Evolutionary conservation across 2,113 vertebrate species (phyloP).

Genomic region (Sigmodon hispidus): DNA sequence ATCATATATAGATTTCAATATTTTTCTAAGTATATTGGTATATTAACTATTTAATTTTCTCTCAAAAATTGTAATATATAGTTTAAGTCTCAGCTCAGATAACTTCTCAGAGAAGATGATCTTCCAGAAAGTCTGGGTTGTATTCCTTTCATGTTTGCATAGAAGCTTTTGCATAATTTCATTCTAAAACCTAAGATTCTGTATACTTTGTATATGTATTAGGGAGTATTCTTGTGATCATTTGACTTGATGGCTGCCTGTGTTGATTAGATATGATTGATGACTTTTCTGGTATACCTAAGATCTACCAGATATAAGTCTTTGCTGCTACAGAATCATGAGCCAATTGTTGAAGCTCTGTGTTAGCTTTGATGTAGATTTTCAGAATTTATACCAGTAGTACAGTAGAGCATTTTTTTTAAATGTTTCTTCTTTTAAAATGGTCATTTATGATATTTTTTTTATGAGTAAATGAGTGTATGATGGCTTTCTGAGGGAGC

Average conservation of each 20-base stretch:
- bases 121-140: slow-evolving; percentile 28
- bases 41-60: slow-evolving; percentile 57
- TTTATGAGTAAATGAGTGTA: background rate
- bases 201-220: background rate
- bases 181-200: background rate
- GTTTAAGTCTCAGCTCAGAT: background rate
- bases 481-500: background rate
- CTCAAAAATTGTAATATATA: slow-evolving; percentile 42
- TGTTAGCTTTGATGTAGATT: slow-evolving; percentile 41
- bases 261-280: slow-evolving; percentile 19
- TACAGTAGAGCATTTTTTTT: background rate
- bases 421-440: background rate
- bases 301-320: too few species aligned
- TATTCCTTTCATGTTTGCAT: background rate
- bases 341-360: slow-evolving; percentile 26
- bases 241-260: background rate
- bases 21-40: slow-evolving; percentile 38
- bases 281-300: background rate
- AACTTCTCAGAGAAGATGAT: slow-evolving; percentile 45
- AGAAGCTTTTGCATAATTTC: background rate
- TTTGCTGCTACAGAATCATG: slow-evolving; percentile 35
- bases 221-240: background rate
- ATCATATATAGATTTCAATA: background rate
- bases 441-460: background rate
- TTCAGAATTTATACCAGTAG: slow-evolving; percentile 14